phyloP scores from a whole-genome alignment of 2,888 invertebrate species.

The Athetis lepigone region DNA sequence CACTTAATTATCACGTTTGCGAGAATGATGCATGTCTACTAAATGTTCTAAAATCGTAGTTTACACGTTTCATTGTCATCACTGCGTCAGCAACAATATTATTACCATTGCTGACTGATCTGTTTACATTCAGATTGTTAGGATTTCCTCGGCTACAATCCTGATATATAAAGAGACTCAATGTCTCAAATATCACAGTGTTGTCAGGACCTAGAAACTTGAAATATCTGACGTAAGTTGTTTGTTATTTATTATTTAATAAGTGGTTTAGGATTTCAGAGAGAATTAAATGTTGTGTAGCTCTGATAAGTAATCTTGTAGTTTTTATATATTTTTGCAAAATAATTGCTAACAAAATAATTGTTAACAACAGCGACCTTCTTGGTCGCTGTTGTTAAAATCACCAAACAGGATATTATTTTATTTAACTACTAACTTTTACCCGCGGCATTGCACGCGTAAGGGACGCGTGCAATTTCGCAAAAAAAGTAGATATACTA shows the following conservation, averaged over 20 bases:
- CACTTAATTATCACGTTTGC: constrained; percentile 66
- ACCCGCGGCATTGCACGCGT: no score
- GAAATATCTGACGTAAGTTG: constrained; percentile 67
- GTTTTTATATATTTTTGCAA: no score
- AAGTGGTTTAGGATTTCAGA: neutral
- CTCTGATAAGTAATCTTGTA: no score
- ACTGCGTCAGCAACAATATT: constrained; percentile 69
- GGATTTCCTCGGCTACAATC: constrained; percentile 72
- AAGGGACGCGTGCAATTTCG: no score
- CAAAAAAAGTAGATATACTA: no score
- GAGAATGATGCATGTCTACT: constrained; percentile 57
- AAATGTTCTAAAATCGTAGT: constrained; percentile 60
- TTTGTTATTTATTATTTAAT: constrained; percentile 7
- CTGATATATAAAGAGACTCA: constrained; percentile 78
- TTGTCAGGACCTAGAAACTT: constrained; percentile 61
- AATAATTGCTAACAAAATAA: no score
- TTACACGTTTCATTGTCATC: constrained; percentile 70
- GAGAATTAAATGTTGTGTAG: no score
- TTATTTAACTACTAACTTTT: no score
- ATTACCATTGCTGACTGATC: constrained; percentile 44
- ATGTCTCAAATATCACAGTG: constrained; percentile 70
- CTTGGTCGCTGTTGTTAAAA: no score
- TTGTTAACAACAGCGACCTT: no score
- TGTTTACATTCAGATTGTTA: constrained; percentile 62
- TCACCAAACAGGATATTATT: no score